A percentile compares a stretch with the other conserved stretches of the same genome.
These are phyloP conservation scores for Thripadectes ignobilis DNA, from an alignment of 2,797 vertebrate species.

Conservation along the genomic window DNA sequence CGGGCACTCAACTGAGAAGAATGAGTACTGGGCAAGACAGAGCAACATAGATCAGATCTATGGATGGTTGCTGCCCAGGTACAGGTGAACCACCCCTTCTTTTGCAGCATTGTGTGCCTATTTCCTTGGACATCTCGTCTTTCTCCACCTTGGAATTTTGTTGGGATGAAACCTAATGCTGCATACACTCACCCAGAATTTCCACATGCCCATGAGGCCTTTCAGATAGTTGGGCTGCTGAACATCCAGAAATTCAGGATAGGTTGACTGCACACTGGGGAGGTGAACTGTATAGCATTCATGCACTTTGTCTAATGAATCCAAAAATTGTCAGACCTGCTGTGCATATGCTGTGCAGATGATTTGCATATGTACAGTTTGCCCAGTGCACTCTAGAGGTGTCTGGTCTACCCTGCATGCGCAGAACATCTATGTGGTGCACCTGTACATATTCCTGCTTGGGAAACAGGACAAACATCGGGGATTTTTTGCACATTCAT, in stretches of 20 bases:
- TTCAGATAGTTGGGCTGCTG: not conserved
- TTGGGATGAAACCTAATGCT: not conserved
- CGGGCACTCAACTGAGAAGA: not conserved
- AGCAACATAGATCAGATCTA: not conserved
- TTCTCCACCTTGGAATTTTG: not conserved
- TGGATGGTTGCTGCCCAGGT: not conserved
- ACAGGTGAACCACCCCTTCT: not conserved
- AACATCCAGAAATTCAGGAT: conserved; percentile 31
- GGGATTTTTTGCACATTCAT: not conserved
- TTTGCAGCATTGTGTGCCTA: rapidly evolving
- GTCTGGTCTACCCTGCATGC: not conserved
- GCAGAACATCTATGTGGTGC: not conserved
- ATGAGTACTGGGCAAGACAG: not conserved
- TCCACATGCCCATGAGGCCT: not conserved
- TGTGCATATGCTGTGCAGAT: not conserved
- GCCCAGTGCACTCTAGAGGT: not conserved
- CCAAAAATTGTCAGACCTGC: conserved; percentile 10
- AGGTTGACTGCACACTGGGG: not conserved
- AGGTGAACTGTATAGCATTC: not conserved
- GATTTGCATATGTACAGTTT: not conserved
- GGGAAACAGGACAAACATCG: not conserved
- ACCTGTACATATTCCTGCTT: not conserved
- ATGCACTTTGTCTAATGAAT: not conserved
- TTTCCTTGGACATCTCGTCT: not conserved
- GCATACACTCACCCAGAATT: not conserved